phyloP scores from a whole-genome alignment of 2,797 vertebrate genomes.

The Gymnothorax reevesii region DNA sequence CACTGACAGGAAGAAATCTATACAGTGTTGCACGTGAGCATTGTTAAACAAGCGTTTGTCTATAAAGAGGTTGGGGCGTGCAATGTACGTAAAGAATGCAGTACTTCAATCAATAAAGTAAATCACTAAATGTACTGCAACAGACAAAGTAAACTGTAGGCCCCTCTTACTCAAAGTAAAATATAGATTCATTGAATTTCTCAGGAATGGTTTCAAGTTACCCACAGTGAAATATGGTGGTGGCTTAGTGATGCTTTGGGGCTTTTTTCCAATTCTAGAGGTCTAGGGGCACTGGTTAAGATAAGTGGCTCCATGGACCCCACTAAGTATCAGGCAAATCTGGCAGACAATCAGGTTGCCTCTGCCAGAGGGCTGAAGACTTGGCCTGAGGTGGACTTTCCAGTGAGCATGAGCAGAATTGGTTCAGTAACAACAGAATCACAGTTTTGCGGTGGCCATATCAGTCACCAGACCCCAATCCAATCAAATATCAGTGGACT shows the following conservation, averaged over 20 bases:
- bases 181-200: slow-evolving; percentile 39
- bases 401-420: neutral
- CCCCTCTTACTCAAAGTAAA: neutral
- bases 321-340: no score
- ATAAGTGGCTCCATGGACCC: no score
- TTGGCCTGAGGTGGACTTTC: no score
- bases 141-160: neutral
- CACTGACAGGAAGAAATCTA: neutral
- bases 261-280: no score
- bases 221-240: no score
- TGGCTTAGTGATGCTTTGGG: no score
- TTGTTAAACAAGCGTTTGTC: neutral
- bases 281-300: no score
- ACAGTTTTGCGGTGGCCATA: neutral
- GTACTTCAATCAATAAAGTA: neutral
- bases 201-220: neutral
- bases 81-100: neutral
- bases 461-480: neutral
- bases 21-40: neutral
- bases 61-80: neutral
- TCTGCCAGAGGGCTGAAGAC: no score
- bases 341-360: no score
- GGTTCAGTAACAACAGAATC: neutral
- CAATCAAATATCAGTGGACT: neutral
- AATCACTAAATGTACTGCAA: neutral